Percentiles rank a stretch among this genome's conserved stretches.
Conservation (phyloP, 2,888 invertebrate species). For the Megaustenia siamemsis region DNA sequence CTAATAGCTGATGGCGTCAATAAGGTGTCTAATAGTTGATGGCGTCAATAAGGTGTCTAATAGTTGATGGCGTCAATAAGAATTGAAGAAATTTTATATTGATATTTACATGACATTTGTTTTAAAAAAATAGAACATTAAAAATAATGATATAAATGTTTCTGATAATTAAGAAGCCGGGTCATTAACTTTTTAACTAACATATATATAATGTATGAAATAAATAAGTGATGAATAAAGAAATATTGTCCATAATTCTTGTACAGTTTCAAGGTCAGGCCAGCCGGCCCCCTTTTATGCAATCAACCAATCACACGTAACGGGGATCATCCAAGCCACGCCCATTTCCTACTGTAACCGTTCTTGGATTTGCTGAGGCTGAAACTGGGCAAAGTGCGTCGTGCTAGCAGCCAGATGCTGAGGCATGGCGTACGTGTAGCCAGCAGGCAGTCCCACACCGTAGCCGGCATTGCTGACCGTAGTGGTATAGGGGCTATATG, state of each 20-base stretch:
- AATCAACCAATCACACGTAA: not conserved
- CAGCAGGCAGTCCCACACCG: slow-evolving; percentile 62
- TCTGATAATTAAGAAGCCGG: not conserved
- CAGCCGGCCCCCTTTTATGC: not conserved
- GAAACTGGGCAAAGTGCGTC: slow-evolving; percentile 69
- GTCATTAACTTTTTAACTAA: not conserved
- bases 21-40: no score
- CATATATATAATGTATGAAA: not conserved
- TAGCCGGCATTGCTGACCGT: slow-evolving; percentile 47
- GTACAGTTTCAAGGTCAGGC: not conserved
- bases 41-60: no score
- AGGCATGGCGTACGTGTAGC: slow-evolving; percentile 74
- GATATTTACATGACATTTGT: no score
- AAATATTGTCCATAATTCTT: not conserved
- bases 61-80: no score
- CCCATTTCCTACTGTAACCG: slow-evolving; percentile 68
- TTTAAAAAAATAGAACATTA: not conserved
- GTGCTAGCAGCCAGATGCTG: slow-evolving; percentile 71
- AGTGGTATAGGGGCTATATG: slow-evolving; percentile 70
- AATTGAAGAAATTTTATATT: no score
- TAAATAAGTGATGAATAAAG: not conserved
- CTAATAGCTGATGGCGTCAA: no score
- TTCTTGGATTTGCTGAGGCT: slow-evolving; percentile 74
- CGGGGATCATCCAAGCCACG: not conserved
- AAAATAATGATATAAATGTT: not conserved